Conservation (phyloP, 2,113 vertebrate genomes). For the Perca flavescens region DNA sequence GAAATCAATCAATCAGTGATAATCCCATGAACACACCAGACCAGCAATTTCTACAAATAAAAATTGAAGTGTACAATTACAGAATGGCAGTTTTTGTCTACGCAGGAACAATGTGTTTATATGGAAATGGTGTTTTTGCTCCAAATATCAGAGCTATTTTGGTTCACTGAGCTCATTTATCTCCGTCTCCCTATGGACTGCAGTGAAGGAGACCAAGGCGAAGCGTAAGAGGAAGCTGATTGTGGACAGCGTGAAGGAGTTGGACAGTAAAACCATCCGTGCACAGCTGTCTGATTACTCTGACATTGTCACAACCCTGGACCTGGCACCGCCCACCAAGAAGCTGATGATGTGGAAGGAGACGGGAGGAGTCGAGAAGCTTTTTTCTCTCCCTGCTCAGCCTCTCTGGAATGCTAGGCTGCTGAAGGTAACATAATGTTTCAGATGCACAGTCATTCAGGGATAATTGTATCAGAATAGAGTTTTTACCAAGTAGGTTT, state of each 20-base stretch:
- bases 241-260: slow-evolving; percentile 96
- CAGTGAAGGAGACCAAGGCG: slow-evolving; percentile 98
- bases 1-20: neutral
- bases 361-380: slow-evolving; percentile 96
- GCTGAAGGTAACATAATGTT: slow-evolving; percentile 87
- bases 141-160: neutral
- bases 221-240: slow-evolving; percentile 98
- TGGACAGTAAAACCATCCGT: slow-evolving; percentile 97
- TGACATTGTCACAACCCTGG: slow-evolving; percentile 98
- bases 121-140: neutral
- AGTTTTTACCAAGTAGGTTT: no score
- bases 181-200: slow-evolving; percentile 1
- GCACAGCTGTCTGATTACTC: slow-evolving; percentile 98
- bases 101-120: neutral
- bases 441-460: neutral
- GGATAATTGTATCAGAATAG: neutral
- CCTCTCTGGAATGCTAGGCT: slow-evolving; percentile 94
- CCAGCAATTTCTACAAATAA: no score
- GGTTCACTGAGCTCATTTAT: neutral
- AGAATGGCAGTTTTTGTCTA: no score
- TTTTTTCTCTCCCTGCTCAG: slow-evolving; percentile 97
- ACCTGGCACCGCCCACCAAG: slow-evolving; percentile 97
- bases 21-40: no score
- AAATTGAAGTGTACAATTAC: no score
- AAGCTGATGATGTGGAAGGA: slow-evolving; percentile 99